Conservation (phyloP, 2,113 vertebrate species). For the Neomonachus schauinslandi region DNA sequence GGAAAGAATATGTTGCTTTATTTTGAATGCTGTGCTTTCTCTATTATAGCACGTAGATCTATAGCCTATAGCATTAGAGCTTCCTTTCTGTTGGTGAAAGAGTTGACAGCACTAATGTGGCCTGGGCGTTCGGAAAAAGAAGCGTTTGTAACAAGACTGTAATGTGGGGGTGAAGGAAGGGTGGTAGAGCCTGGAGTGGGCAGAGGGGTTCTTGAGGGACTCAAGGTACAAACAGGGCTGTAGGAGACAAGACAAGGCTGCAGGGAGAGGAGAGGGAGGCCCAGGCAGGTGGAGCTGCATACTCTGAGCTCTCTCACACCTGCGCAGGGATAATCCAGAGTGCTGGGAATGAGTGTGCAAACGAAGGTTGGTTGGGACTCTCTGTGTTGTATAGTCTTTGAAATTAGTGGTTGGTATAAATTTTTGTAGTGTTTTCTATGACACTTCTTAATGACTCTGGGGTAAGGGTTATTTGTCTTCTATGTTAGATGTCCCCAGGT, state of each 20-base stretch:
- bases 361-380: not conserved
- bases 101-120: not conserved
- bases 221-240: not conserved
- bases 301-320: too few species aligned
- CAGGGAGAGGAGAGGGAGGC: fast-evolving
- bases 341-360: not conserved
- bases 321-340: not conserved
- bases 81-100: not conserved
- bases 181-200: not conserved
- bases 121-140: not conserved
- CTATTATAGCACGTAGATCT: fast-evolving
- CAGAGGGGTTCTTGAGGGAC: not conserved
- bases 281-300: not conserved
- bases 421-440: not conserved
- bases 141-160: not conserved
- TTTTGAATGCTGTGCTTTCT: not conserved
- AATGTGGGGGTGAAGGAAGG: not conserved
- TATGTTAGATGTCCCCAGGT: not conserved
- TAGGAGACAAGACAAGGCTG: not conserved
- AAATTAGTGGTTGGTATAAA: not conserved
- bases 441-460: not conserved
- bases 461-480: not conserved
- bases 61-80: not conserved
- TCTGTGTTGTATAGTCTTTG: not conserved
- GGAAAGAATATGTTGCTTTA: not conserved